Evolutionary conservation across 2,113 vertebrate genomes (phyloP).

Genomic region (Sturnus vulgaris): DNA sequence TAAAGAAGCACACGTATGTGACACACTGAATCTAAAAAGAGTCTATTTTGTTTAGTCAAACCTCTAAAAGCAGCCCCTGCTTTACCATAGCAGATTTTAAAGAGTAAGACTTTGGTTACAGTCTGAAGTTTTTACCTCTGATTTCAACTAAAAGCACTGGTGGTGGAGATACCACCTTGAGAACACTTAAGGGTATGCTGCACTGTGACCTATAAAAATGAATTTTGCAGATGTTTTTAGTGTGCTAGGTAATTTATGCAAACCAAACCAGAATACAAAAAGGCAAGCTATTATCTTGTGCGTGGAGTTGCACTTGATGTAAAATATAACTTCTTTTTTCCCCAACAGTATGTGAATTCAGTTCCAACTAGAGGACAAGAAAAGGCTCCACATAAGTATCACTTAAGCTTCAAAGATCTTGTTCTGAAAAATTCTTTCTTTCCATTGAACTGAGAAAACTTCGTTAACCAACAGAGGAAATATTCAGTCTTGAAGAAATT

Average conservation of each 20-base stretch:
- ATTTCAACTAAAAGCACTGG: not conserved
- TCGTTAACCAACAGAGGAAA: not conserved
- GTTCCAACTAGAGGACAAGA: not conserved
- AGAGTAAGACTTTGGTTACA: not conserved
- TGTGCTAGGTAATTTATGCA: not conserved
- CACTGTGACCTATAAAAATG: not conserved
- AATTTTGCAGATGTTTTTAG: not conserved
- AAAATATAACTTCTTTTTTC: not conserved
- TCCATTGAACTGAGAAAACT: not conserved
- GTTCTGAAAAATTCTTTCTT: not conserved
- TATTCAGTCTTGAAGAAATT: not conserved
- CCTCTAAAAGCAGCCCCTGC: not conserved
- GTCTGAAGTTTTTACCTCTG: not conserved
- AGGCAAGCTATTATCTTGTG: not conserved
- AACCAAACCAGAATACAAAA: not conserved
- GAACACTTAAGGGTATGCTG: not conserved
- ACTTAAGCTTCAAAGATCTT: not conserved
- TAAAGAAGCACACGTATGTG: accelerated
- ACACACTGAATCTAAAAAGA: not conserved
- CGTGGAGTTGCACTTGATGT: not conserved
- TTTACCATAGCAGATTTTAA: not conserved
- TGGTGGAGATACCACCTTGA: not conserved
- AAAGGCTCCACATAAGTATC: not conserved
- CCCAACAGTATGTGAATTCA: not conserved
- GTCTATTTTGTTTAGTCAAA: not conserved